Base-by-base conservation (phyloP, 2,113 vertebrate species). In the Serinus canaria region DNA sequence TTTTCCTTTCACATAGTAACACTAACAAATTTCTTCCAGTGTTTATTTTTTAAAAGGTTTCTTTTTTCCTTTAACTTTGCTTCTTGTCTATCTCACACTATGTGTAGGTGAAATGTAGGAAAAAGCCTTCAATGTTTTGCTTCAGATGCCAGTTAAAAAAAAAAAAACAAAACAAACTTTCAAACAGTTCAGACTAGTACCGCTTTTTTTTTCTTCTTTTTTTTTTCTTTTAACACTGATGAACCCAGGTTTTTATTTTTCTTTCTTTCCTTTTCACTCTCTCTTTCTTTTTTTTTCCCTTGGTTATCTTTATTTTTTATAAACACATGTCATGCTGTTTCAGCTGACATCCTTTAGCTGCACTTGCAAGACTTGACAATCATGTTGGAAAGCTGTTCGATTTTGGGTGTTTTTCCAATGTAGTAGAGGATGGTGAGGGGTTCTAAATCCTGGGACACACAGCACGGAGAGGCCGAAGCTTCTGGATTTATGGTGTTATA, bases 291-390 rank as follows among this genome's bases (percentile, higher is more conserved):
- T 78, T 91, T 78, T 55, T 93, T 93, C 44, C 63, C 75, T 94
- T 58, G 35, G 4, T 55, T 80, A 6, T 67, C 44, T 90, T 75
- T 68, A 64, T 46, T 89, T 67, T 73, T 39, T 63, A 81, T 80
- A 83, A 81, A 85, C 68, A 88, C 73, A 19, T 3, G 0, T 74
- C 83, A 89, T 88, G 88, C 76, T 96, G 78, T 84, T 93, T 83
- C 82, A 62, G 67, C 84, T n/a, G 87, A 68, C 72, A 77, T 95
- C 68, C 94, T 98, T 98, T 99, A 99, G 98, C 99, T 99, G 98
- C 99, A 99, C 95, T 99, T 99, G 98, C 99, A 99, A 87, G 99
- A 99, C 96, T 99, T 99, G 78, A 99, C 99, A 14, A 99, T 99
- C 99, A 99, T 99, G 85, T 99, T 99, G 84, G 99, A 99, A 86